Evolutionary conservation across 1,140 invertebrate species (phyloP), one percentile per base, ranked within the genome.

Genomic region (Argopecten irradians): DNA sequence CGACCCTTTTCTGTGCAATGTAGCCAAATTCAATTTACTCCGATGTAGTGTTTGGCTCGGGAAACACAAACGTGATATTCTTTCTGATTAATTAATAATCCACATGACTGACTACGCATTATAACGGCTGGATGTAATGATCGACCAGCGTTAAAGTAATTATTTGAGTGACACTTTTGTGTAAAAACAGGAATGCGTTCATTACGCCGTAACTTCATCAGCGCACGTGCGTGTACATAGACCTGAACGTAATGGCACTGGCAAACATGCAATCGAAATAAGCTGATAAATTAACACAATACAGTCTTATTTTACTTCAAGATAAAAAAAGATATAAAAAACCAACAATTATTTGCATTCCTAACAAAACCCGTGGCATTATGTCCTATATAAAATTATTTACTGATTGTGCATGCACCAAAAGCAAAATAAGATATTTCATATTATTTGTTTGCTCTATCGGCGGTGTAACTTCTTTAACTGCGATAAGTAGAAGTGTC

Each of bases 81-180:
- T 71, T 71, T 71, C 16, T 71, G 55, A 71, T 71, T 71, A 71
- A 71, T 71, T 71, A 71, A 71, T 71, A n/a, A 71, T 71, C 55
- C n/a, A n/a, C n/a, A 0, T 71, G 55, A n/a, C 16, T 71, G n/a
- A 71, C 1, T 71, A 11, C 55, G n/a, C 22, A 71, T n/a, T 71
- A 71, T n/a, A 71, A 3, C 13, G 22, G 55, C 5, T 28, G n/a
- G 55, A 28, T 71, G 55, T 71, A 71, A 71, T 71, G 55, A 71
- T 28, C 55, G n/a, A 5, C n/a, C 14, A 71, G 55, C n/a, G 55
- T 71, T 71, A 28, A 71, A 1, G 55, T 71, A 71, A 71, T 71
- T 28, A 71, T 71, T 71, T n/a, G n/a, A 71, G 28, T 71, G 55
- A 71, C 55, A 71, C 55, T 28, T 71, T 11, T 7, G 55, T 71